Conservation (phyloP, 1,140 invertebrate species). For the Lineus longissimus region DNA sequence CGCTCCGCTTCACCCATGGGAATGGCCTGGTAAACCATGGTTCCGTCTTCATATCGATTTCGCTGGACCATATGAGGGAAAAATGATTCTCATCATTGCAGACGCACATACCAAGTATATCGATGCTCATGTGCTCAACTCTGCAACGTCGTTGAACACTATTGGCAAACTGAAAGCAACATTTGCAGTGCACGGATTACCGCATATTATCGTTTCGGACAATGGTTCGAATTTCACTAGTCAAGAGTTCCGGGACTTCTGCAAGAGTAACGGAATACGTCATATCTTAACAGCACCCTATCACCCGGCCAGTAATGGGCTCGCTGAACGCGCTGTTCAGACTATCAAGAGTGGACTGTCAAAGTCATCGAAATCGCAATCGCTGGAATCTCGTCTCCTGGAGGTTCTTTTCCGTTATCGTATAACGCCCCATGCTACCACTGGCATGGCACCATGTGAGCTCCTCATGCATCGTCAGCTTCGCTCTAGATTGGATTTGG, state of each 20-base stretch:
- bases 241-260: constrained; percentile 36
- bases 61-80: constrained; percentile 48
- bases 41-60: constrained; percentile 56
- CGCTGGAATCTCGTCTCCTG: not conserved
- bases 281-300: constrained; percentile 29
- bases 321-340: constrained; percentile 18
- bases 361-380: not conserved
- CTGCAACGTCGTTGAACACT: constrained; percentile 15
- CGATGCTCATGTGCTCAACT: constrained; percentile 30
- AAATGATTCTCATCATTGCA: constrained; percentile 50
- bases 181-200: constrained; percentile 26
- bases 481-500: constrained; percentile 12
- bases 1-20: constrained; percentile 37
- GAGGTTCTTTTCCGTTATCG: constrained; percentile 13
- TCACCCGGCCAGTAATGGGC: constrained; percentile 33
- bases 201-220: constrained; percentile 36
- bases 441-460: constrained; percentile 19
- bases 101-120: constrained; percentile 54
- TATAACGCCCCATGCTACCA: constrained; percentile 16
- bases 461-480: constrained; percentile 14
- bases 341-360: constrained; percentile 15
- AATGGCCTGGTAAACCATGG: constrained; percentile 46
- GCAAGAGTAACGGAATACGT: constrained; percentile 26
- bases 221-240: constrained; percentile 45
- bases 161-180: constrained; percentile 11